Base-by-base conservation (phyloP, 2,797 vertebrate species). In the Aselliscus stoliczkanus region DNA sequence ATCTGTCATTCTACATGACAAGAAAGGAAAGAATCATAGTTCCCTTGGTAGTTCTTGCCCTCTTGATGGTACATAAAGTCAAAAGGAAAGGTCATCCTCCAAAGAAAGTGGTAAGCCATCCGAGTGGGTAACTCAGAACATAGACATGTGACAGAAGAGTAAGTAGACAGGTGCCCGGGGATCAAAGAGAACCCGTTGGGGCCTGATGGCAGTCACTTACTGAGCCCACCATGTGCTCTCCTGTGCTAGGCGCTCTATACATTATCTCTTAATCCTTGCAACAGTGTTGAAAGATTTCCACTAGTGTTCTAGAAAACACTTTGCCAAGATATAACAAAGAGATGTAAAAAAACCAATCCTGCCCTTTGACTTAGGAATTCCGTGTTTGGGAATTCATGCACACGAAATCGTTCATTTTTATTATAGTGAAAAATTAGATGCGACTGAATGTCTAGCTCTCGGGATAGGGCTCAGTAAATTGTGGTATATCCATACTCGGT, bases 321-420 rank as follows among this genome's bases (percentile, higher is more conserved):
- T 90, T 50, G 52, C 44, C 54, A 95, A 52, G 12, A 88, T 50
- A 60, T 18, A 95, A 67, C 58, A 70, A 88, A 93, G n/a, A 87
- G n/a, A 89, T 91, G 13, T 47, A 27, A 50, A 50, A 67, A 69
- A 44, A 65, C 34, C 4, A 65, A 17, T 20, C 67, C 31, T 89
- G 25, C 56, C 47, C 56, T 92, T 92, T 73, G 67, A 88, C 12
- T 92, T 90, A 81, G 27, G 69, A 58, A 89, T 84, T 75, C 37
- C 13, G 0, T 89, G 12, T 93, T 73, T 95, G 27, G 23, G 60
- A 92, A 62, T 81, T 95, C 7, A 12, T 79, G 9, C 39, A 75
- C 72, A 50, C 54, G 56, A 84, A 84, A 34, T 67, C 82, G 39
- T 91, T 94, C 29, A 14, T 89, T 87, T 92, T 96, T 20, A 87